Evolutionary conservation across 2,888 invertebrate species (phyloP).

Genomic region (Steinernema scapterisci): DNA sequence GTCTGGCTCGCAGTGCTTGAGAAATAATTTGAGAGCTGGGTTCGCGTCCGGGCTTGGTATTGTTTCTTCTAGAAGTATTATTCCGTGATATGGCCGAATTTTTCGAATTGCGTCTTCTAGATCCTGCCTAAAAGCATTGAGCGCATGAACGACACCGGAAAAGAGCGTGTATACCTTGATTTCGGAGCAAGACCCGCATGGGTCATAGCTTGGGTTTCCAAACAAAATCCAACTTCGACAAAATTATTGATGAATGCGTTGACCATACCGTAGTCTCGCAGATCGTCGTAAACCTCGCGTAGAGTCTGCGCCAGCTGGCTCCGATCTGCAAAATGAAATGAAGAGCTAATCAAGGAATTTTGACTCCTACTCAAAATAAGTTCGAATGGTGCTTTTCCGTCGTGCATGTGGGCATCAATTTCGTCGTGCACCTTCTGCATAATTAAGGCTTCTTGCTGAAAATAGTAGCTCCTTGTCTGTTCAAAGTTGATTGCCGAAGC

Average conservation of each 20-base stretch:
- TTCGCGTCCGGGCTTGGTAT: slow-evolving; percentile 61
- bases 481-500: slow-evolving; percentile 51
- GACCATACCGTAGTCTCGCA: slow-evolving; percentile 54
- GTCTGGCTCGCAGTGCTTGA: slow-evolving; percentile 58
- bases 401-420: slow-evolving; percentile 35
- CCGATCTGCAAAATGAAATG: slow-evolving; percentile 31
- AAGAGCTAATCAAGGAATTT: slow-evolving; percentile 3
- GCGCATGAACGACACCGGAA: not conserved
- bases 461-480: slow-evolving; percentile 48
- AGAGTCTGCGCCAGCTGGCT: slow-evolving; percentile 52
- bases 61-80: slow-evolving; percentile 61
- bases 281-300: slow-evolving; percentile 57
- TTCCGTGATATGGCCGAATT: slow-evolving; percentile 60
- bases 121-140: slow-evolving; percentile 11
- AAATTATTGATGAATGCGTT: slow-evolving; percentile 61
- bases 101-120: slow-evolving; percentile 13
- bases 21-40: slow-evolving; percentile 55
- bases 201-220: slow-evolving; percentile 55
- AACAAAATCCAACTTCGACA: slow-evolving; percentile 62
- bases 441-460: slow-evolving; percentile 45
- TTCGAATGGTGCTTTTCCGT: slow-evolving; percentile 36
- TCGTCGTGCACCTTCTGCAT: slow-evolving; percentile 42
- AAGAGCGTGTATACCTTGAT: slow-evolving; percentile 35
- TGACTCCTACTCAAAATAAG: slow-evolving; percentile 8
- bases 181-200: slow-evolving; percentile 55